Percentiles rank a stretch among this genome's conserved stretches.
Evolutionary conservation across 1,140 invertebrate genomes (phyloP).

Genomic region (Asobara japonica): DNA sequence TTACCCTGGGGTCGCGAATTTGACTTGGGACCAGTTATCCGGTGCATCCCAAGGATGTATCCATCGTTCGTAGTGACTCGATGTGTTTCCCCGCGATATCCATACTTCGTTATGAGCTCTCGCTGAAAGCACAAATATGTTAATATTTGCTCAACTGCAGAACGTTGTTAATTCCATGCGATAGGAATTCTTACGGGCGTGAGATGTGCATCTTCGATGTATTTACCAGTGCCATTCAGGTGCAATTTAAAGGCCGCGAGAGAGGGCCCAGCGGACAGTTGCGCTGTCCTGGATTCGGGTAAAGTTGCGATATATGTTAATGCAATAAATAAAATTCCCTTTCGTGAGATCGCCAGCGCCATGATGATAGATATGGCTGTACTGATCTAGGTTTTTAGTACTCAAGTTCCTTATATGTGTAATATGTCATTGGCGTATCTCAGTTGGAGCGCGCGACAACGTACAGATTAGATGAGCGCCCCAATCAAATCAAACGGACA

Average conservation of each 20-base stretch:
- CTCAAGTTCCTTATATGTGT: not conserved
- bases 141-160: constrained; percentile 39
- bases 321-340: too few relatives aligned
- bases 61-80: constrained; percentile 74
- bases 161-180: constrained; percentile 1
- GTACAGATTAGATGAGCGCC: not conserved
- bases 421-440: not conserved
- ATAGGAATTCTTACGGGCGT: not conserved
- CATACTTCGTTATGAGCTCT: constrained; percentile 65
- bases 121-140: constrained; percentile 50
- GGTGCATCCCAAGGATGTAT: constrained; percentile 76
- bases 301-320: too few relatives aligned
- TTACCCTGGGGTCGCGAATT: constrained; percentile 45
- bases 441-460: not conserved
- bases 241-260: not conserved
- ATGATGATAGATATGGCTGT: too few relatives aligned
- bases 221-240: not conserved
- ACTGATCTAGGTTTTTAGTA: not conserved
- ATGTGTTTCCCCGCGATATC: constrained; percentile 69
- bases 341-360: too few relatives aligned
- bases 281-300: not conserved
- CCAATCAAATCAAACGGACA: not conserved
- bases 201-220: not conserved
- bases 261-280: not conserved
- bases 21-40: constrained; percentile 59